Conservation (phyloP, 1,140 invertebrate genomes). For the Pissodes strobi region DNA sequence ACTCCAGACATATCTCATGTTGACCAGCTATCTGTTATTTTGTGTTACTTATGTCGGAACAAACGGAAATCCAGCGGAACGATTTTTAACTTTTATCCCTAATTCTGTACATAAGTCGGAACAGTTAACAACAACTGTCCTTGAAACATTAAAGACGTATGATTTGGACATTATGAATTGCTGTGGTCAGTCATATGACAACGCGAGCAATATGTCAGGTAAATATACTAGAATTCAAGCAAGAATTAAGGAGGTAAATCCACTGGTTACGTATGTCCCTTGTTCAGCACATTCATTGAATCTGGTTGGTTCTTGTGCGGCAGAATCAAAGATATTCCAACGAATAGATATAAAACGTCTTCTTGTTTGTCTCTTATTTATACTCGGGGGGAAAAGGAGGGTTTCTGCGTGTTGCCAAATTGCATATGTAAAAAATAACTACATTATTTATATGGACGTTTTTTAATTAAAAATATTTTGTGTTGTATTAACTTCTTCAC, state of each 20-base stretch:
- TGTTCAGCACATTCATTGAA: not conserved
- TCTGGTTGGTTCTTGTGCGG: not conserved
- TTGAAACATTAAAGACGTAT: not conserved
- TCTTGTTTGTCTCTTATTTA: too few relatives aligned
- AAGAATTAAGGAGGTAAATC: not conserved
- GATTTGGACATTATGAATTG: conserved; percentile 4
- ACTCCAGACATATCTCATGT: too few relatives aligned
- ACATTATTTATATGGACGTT: too few relatives aligned
- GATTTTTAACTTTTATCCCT: not conserved
- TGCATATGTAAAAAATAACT: too few relatives aligned
- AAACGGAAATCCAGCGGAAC: not conserved
- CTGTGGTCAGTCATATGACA: conserved; percentile 22
- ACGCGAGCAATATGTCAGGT: conserved; percentile 14
- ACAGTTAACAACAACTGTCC: not conserved
- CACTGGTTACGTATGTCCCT: not conserved
- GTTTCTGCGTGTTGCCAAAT: too few relatives aligned
- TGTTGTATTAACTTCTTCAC: too few relatives aligned
- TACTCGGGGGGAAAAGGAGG: too few relatives aligned
- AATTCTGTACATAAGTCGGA: not conserved
- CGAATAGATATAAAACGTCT: too few relatives aligned
- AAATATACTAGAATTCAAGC: not conserved
- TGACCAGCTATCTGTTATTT: too few relatives aligned
- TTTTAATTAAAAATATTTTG: too few relatives aligned
- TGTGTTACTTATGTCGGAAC: too few relatives aligned
- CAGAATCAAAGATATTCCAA: too few relatives aligned